These are phyloP conservation scores for Labeo rohita DNA, from an alignment of 2,113 vertebrate genomes.

Conservation along the genomic window DNA sequence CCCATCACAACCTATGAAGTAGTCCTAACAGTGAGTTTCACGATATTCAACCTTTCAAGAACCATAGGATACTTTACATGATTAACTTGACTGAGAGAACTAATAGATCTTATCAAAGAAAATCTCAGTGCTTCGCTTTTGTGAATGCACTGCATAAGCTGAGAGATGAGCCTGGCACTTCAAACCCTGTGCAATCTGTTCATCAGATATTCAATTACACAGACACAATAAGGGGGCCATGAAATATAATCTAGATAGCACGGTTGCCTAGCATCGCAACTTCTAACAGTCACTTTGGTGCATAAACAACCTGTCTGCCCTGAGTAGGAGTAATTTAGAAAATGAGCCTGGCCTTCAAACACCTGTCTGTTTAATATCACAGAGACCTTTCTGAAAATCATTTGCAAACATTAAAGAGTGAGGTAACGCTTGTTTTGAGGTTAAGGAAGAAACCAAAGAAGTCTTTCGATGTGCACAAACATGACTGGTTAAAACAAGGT, in stretches of 20 bases:
- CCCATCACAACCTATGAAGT: background rate
- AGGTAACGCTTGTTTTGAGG: background rate
- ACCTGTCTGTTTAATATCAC: conserved; percentile 39
- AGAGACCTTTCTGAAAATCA: conserved; percentile 23
- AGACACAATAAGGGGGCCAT: conserved; percentile 42
- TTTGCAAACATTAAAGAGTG: conserved; percentile 40
- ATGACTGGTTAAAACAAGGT: background rate
- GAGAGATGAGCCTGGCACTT: conserved; percentile 19
- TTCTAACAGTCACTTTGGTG: conserved; percentile 42
- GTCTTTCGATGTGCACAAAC: background rate
- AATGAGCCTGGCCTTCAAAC: conserved; percentile 53
- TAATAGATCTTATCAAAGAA: conserved; percentile 19
- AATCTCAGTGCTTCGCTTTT: conserved; percentile 6
- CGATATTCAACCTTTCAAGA: background rate
- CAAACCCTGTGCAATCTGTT: conserved; percentile 41
- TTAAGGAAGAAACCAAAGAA: background rate
- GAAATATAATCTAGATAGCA: conserved; percentile 51
- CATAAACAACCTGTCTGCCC: conserved; percentile 45
- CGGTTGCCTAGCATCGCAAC: conserved; percentile 53
- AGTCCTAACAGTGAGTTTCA: background rate
- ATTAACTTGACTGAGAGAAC: background rate
- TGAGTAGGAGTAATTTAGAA: conserved; percentile 32
- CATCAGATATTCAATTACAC: conserved; percentile 53
- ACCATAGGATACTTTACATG: background rate
- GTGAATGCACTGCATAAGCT: background rate